Evolutionary conservation across 2,888 invertebrate genomes (phyloP).

Genomic region (Agonopterix subpropinquella): DNA sequence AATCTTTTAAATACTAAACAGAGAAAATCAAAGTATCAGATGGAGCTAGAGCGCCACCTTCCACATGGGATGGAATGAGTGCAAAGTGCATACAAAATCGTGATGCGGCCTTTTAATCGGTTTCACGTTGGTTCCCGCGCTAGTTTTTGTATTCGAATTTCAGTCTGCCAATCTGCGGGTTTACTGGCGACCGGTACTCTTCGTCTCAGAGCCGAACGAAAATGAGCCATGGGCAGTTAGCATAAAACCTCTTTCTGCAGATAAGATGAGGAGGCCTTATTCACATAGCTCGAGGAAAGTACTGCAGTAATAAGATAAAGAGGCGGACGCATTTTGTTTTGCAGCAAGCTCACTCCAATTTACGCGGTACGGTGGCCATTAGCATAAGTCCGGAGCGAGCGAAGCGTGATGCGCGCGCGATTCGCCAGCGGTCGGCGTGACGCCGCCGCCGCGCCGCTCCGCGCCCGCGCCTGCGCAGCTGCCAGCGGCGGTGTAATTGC

Average conservation of each 20-base stretch:
- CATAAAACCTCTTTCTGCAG: conserved; percentile 41
- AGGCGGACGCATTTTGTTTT: conserved; percentile 67
- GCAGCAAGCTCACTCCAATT: conserved; percentile 68
- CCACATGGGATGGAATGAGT: conserved; percentile 62
- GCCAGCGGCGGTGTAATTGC: conserved; percentile 51
- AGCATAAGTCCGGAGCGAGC: conserved; percentile 58
- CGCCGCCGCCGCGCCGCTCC: conserved; percentile 35
- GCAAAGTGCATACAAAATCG: conserved; percentile 76
- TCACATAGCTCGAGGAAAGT: conserved; percentile 33
- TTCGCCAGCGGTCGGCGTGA: conserved; percentile 50
- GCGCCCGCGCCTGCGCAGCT: conserved; percentile 22
- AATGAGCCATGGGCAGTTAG: conserved; percentile 35
- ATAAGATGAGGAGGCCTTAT: conserved; percentile 18
- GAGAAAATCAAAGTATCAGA: conserved; percentile 56
- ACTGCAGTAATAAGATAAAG: conserved; percentile 69
- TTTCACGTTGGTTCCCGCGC: conserved; percentile 70
- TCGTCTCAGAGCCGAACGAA: conserved; percentile 27
- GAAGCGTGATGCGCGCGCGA: conserved; percentile 40
- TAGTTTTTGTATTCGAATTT: conserved; percentile 72
- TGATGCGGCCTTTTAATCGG: conserved; percentile 75
- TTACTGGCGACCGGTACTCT: conserved; percentile 41
- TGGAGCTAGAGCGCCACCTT: conserved; percentile 41
- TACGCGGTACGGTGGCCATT: conserved; percentile 68
- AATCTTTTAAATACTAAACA: conserved; percentile 41
- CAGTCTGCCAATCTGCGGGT: conserved; percentile 63